phyloP scores from a whole-genome alignment of 2,113 vertebrate genomes.

The Melospiza melodia region DNA sequence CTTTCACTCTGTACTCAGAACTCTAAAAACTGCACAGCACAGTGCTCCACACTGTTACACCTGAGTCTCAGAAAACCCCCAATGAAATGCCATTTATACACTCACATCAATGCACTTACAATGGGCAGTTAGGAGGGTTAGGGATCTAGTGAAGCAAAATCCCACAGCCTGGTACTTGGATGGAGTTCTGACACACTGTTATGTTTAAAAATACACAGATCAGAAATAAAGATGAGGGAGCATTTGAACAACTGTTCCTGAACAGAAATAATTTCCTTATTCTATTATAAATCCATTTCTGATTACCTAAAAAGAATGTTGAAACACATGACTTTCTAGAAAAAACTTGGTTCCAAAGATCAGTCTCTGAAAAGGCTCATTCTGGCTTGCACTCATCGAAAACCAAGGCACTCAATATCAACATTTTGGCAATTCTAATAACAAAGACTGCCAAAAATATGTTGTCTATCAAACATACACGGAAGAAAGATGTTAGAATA shows the following conservation, averaged over 20 bases:
- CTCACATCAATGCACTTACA: background rate
- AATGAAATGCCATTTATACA: background rate
- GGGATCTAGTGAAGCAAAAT: background rate
- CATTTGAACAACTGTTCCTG: background rate
- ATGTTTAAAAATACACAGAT: background rate
- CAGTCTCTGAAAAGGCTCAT: constrained; percentile 56
- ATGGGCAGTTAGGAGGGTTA: background rate
- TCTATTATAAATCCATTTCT: constrained; percentile 60
- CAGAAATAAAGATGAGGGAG: constrained; percentile 16
- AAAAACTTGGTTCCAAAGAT: constrained; percentile 55
- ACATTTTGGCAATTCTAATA: constrained; percentile 77
- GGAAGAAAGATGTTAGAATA: constrained; percentile 75
- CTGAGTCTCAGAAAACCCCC: background rate
- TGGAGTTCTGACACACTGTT: background rate
- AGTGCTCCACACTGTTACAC: background rate
- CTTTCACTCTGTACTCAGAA: background rate
- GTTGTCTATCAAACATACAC: constrained; percentile 75
- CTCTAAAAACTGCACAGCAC: background rate
- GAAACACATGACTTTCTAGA: constrained; percentile 61
- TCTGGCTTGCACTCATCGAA: constrained; percentile 47
- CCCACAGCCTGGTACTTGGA: background rate
- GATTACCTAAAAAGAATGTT: constrained; percentile 50
- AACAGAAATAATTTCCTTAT: constrained; percentile 39
- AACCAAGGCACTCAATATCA: constrained; percentile 70
- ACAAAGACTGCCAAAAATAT: constrained; percentile 77